These are phyloP conservation scores for Prunella strophiata DNA, from an alignment of 2,797 vertebrate species.

Conservation along the genomic window DNA sequence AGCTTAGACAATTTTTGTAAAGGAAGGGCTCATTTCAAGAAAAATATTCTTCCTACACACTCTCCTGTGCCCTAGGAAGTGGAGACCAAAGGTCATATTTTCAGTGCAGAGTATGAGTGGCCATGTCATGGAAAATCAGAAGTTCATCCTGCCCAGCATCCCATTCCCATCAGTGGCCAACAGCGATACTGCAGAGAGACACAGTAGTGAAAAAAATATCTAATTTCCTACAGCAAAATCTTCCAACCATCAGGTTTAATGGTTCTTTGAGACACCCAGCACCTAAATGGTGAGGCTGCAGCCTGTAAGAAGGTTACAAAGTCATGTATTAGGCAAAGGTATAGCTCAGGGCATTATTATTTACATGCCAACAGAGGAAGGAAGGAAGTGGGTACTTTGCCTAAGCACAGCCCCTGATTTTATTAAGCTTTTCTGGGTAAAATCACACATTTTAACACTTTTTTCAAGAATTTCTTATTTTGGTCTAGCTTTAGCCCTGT, in stretches of 20 bases:
- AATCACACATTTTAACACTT: background rate
- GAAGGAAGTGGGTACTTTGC: background rate
- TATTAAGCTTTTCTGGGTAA: background rate
- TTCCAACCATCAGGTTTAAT: background rate
- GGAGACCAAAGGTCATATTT: background rate
- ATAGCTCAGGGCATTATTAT: background rate
- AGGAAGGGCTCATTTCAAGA: background rate
- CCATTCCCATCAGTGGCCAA: background rate
- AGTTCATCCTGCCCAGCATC: background rate
- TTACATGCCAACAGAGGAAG: background rate
- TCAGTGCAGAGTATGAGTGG: background rate
- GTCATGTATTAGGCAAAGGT: background rate
- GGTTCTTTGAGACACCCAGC: background rate
- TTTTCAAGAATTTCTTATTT: background rate
- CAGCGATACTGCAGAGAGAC: fast-evolving
- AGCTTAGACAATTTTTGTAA: background rate
- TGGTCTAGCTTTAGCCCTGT: background rate
- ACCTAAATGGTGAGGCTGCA: background rate
- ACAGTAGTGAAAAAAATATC: background rate
- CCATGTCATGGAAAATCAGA: background rate
- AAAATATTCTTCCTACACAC: background rate
- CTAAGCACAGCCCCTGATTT: background rate
- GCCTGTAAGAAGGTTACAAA: background rate
- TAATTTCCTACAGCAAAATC: background rate
- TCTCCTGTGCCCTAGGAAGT: background rate